A percentile compares a stretch with the other conserved stretches of the same genome.
Conservation (phyloP, 2,888 invertebrate genomes). For the Folsomia manolachei region DNA sequence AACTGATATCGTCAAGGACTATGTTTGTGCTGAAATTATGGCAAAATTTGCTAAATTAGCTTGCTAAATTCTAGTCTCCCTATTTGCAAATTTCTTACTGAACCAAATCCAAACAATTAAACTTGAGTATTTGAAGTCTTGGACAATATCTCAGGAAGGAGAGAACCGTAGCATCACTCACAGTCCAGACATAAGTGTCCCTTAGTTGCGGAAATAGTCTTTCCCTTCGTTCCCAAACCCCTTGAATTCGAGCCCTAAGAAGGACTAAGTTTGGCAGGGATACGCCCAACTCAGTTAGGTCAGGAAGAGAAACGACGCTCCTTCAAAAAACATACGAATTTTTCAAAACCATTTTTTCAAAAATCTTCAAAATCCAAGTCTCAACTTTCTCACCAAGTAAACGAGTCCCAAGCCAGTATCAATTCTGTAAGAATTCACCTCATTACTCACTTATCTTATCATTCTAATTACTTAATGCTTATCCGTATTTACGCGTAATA, state of each 20-base stretch:
- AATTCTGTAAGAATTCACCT: conserved; percentile 8
- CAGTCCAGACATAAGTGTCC: conserved; percentile 29
- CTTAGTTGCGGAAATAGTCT: conserved; percentile 25
- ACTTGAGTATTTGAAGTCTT: conserved; percentile 26
- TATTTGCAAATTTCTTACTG: too few relatives aligned
- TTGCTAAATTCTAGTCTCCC: too few relatives aligned
- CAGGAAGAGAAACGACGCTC: conserved; percentile 14
- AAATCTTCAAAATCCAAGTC: not conserved
- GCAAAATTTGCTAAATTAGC: too few relatives aligned
- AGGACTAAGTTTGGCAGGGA: conserved; percentile 23
- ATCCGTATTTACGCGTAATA: conserved; percentile 4
- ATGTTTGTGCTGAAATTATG: not conserved
- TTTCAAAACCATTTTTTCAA: not conserved
- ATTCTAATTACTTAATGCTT: too few relatives aligned
- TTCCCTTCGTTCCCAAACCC: conserved; percentile 19
- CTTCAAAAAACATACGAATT: not conserved
- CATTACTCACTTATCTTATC: too few relatives aligned
- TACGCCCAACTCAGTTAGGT: conserved; percentile 20
- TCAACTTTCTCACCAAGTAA: conserved; percentile 22
- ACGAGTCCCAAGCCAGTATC: conserved; percentile 28
- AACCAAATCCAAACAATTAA: conserved; percentile 17
- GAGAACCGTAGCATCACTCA: conserved; percentile 16
- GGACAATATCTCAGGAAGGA: conserved; percentile 24
- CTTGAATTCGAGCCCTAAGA: conserved; percentile 25
- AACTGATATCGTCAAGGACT: not conserved